Evolutionary conservation across 2,113 vertebrate species (phyloP).

Genomic region (Prinia subflava): DNA sequence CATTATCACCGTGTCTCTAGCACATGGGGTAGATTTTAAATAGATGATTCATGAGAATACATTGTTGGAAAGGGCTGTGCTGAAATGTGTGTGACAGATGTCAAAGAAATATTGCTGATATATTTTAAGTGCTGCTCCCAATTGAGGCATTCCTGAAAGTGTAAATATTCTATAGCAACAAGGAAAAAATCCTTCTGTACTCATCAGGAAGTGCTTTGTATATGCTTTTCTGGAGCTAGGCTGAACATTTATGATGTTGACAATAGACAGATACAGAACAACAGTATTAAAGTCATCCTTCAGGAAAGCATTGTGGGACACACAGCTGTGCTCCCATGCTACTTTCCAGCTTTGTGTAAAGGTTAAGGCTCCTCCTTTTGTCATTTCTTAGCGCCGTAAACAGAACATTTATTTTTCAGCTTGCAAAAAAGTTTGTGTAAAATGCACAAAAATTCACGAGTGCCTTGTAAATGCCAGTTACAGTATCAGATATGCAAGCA

Average conservation of each 20-base stretch:
- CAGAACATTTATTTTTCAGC: not conserved
- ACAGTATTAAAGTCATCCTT: not conserved
- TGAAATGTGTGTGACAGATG: constrained; percentile 54
- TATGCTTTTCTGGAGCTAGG: not conserved
- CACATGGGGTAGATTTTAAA: constrained; percentile 6
- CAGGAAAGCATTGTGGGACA: not conserved
- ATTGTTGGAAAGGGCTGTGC: constrained; percentile 6
- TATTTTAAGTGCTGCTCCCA: constrained; percentile 39
- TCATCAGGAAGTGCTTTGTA: not conserved
- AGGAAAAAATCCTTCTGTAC: not conserved
- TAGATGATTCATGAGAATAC: constrained; percentile 32
- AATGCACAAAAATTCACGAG: not conserved
- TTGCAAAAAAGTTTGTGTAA: not conserved
- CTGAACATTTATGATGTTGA: not conserved
- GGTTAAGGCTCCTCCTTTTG: not conserved
- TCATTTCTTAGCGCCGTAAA: not conserved
- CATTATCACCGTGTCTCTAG: constrained; percentile 33
- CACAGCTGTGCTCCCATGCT: not conserved
- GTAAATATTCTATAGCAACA: constrained; percentile 24
- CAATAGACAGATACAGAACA: not conserved
- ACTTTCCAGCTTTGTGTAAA: not conserved
- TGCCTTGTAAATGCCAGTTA: not conserved
- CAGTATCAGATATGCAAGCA: not conserved
- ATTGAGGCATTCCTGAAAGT: not conserved
- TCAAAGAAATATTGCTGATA: constrained; percentile 40